Base-by-base conservation (phyloP, 2,888 invertebrate species). In the Tridacna crocea region DNA sequence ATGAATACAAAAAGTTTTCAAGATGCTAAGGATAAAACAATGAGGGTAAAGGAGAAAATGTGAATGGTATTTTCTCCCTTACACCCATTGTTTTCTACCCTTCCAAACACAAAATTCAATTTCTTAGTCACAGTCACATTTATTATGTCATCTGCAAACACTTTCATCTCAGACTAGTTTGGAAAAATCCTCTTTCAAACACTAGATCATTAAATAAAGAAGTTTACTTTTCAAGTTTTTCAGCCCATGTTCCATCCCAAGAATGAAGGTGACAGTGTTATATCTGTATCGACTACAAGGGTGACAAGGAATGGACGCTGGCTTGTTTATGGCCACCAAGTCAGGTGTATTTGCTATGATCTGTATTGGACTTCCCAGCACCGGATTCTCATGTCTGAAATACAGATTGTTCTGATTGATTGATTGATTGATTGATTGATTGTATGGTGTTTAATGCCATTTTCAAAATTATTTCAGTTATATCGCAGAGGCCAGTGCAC, bases 291-390 rank as follows among this genome's bases (percentile, higher is more conserved):
- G 96, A 84, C 99, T 99, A 95, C 99, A 99, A 3, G 99, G 99
- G 95, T 99, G 99, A 82, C 99, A 98, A 95, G 99, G 99, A 96
- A 99, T 98, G 95, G 99, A 99, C 96, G 98, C 98, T 95, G 99
- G 99, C 97, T 99, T 99, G 97, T 99, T 98, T 96, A 99, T 98
- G 96, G 99, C 99, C 96, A 99, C 97, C 96, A 99, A 96, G 96
- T 99, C 98, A 95, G 99, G 98, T 96, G 98, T 98, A 96, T 99
- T 98, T 96, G 98, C 97, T 95, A 99, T 97, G 96, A 99, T 97
- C 96, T 97, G 97, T 96, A 99, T 98, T 12, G 92, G 92, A 6
- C 97, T 97, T 95, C 97, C 97, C 95, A 98, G 97, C 95, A 99
- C 99, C 95, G 99, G 98, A 96, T 98, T 98, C 97, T 99, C 99